Conservation (phyloP, 2,888 invertebrate genomes). For the Cheilosia scutellata region DNA sequence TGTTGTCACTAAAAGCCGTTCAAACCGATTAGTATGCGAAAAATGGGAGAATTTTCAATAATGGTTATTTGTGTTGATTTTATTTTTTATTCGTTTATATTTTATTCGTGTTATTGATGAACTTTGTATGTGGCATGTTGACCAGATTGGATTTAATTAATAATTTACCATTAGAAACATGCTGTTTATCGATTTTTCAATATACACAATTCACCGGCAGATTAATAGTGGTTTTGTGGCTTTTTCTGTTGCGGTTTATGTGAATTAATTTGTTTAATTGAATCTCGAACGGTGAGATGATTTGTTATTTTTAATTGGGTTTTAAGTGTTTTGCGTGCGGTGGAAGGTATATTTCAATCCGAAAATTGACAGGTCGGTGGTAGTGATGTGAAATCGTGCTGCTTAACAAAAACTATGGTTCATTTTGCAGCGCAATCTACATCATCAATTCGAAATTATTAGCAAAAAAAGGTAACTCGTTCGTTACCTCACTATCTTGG, state of each 20-base stretch:
- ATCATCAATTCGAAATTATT: no score
- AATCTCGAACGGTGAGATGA: conserved; percentile 50
- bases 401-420: no score
- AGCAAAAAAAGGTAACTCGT: background rate
- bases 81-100: conserved; percentile 9
- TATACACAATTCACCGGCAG: conserved; percentile 42
- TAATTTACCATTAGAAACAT: conserved; percentile 57
- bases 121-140: conserved; percentile 15
- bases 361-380: background rate
- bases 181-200: conserved; percentile 68
- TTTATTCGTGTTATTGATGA: conserved; percentile 16
- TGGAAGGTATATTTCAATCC: background rate
- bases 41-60: conserved; percentile 37
- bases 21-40: conserved; percentile 26
- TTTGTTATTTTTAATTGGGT: conserved; percentile 62
- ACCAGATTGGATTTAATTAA: conserved; percentile 53
- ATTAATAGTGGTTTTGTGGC: conserved; percentile 43
- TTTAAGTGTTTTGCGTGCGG: conserved; percentile 28
- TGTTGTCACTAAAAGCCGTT: conserved; percentile 44
- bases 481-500: background rate
- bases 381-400: no score
- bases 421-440: no score
- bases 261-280: conserved; percentile 67
- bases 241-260: conserved; percentile 35
- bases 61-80: conserved; percentile 17